Evolutionary conservation across 1,140 invertebrate species (phyloP), one percentile per base, ranked within the genome.

Genomic region (Pollicipes pollicipes): DNA sequence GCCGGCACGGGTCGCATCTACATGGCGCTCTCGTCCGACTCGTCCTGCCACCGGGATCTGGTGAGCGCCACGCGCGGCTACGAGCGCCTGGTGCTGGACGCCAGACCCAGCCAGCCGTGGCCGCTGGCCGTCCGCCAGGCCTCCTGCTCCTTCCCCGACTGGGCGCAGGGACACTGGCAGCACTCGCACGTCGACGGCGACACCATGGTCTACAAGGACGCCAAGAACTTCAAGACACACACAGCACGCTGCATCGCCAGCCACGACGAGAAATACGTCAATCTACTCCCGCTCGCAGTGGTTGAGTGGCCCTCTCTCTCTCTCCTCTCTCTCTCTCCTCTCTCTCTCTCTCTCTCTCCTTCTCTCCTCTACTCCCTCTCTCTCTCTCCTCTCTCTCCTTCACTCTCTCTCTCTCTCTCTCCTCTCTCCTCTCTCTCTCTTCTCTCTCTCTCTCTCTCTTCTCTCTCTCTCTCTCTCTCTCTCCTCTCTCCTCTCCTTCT

Each of bases 11-110:
- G 85, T 6, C 81, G 81, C 71, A 84, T 86, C 3, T 81, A 83
- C 71, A 80, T 88, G 75, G 83, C 86, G 0, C 81, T 88, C n/a
- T 86, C 86, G 73, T 84, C 83, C 30, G 87, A 88, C 76, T 88
- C 86, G 0, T 87, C 86, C 30, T 88, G 87, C 73, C 80, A 78
- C 16, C 81, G 81, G 66, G 81, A 85, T 73, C 79, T 88, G 26
- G 75, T 81, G 28, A 85, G 83, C 74, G 78, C 86, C 2, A 84
- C 82, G 10, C 78, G 77, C 69, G 87, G 86, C 45, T 86, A 83
- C 74, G 86, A 88, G 75, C 85, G 83, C 17, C 76, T 87, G 32
- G 78, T 82, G 2, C 77, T 88, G 26, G 83, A 78, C 66, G 76
- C 78, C 21, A 76, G 76, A 28, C 73, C 75, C 69, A 70, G 74